Evolutionary conservation across 1,140 invertebrate genomes (phyloP).

Genomic region (Drosophila funebris): DNA sequence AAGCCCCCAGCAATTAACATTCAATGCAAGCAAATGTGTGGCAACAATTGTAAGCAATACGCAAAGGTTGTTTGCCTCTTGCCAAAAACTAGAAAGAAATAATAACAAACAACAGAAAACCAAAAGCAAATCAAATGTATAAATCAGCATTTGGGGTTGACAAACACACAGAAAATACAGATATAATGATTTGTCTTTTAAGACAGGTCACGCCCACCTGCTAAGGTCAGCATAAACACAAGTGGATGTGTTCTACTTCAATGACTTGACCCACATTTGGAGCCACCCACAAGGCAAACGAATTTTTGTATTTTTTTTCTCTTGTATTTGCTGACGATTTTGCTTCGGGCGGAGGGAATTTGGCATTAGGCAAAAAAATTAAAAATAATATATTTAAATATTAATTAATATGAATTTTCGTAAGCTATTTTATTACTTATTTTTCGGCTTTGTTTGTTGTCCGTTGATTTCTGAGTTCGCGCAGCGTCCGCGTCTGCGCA

Average conservation of each 20-base stretch:
- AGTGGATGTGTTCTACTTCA: slow-evolving; percentile 74
- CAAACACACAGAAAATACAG: slow-evolving; percentile 34
- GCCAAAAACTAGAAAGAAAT: no score
- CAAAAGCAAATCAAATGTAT: not conserved
- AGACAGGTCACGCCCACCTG: slow-evolving; percentile 56
- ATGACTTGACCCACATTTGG: slow-evolving; percentile 72
- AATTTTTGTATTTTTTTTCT: not conserved
- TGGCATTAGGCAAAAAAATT: slow-evolving; percentile 29
- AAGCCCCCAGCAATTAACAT: slow-evolving; percentile 63
- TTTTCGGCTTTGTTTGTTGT: slow-evolving; percentile 31
- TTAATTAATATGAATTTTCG: slow-evolving; percentile 74
- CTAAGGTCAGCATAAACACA: slow-evolving; percentile 58
- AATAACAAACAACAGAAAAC: no score
- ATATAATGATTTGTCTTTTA: slow-evolving; percentile 29
- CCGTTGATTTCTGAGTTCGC: no score
- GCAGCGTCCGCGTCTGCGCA: no score
- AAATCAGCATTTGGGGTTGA: slow-evolving; percentile 54
- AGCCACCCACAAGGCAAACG: slow-evolving; percentile 38
- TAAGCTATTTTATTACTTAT: slow-evolving; percentile 48
- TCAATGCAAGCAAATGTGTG: slow-evolving; percentile 69
- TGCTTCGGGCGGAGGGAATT: not conserved
- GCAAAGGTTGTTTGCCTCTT: slow-evolving; percentile 53
- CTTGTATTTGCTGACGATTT: no score
- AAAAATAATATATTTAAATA: slow-evolving; percentile 66
- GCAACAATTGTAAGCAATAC: slow-evolving; percentile 62